These are phyloP conservation scores for Anarrhichthys ocellatus DNA, from an alignment of 2,113 vertebrate species.

Conservation along the genomic window DNA sequence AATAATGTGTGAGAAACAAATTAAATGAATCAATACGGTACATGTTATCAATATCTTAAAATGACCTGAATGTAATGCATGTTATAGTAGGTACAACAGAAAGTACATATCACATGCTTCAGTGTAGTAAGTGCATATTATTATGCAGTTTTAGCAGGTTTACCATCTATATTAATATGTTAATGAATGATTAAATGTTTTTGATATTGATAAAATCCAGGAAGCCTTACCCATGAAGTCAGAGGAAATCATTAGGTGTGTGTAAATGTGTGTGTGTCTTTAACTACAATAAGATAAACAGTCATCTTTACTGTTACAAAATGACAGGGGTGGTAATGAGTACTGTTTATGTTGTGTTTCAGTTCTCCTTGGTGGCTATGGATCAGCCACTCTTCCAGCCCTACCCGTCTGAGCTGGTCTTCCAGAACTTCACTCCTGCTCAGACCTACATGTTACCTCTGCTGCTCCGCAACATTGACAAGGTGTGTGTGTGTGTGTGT, in stretches of 20 bases:
- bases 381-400: constrained; percentile 88
- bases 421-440: constrained; percentile 86
- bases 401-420: constrained; percentile 88
- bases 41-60: background rate
- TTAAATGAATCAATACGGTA: background rate
- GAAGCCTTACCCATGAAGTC: background rate
- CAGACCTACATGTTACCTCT: constrained; percentile 85
- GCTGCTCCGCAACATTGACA: constrained; percentile 87
- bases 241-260: background rate
- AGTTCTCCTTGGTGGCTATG: constrained; percentile 82
- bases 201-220: background rate
- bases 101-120: background rate
- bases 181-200: background rate
- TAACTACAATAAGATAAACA: background rate
- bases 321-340: background rate
- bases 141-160: background rate
- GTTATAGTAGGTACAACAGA: background rate
- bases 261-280: background rate
- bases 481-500: constrained; percentile 65
- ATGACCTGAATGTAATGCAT: background rate
- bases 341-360: background rate
- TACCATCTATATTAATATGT: background rate
- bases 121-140: background rate
- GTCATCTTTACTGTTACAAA: background rate
- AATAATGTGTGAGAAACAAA: background rate